Conservation (phyloP, 1,140 invertebrate species). For the Drosophila paulistorum region DNA sequence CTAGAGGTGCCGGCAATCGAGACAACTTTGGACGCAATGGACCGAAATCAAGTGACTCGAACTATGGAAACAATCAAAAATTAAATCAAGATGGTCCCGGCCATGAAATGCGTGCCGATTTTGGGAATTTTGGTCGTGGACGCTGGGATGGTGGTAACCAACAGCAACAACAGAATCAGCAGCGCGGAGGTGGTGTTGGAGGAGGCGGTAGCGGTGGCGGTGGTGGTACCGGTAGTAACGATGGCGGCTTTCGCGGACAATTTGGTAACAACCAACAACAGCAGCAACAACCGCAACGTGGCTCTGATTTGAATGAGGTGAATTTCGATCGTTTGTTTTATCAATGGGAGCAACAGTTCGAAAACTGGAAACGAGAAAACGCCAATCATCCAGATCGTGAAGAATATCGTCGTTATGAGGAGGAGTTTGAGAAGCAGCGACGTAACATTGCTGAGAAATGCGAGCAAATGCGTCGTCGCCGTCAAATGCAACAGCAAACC, state of each 20-base stretch:
- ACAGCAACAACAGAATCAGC: not conserved
- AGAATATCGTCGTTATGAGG: constrained; percentile 92
- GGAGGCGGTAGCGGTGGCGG: not conserved
- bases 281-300: constrained; percentile 24
- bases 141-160: constrained; percentile 24
- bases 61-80: constrained; percentile 10
- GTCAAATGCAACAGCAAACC: constrained; percentile 31
- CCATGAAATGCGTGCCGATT: constrained; percentile 3
- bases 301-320: constrained; percentile 86
- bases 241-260: constrained; percentile 42
- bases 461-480: constrained; percentile 90
- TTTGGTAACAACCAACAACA: constrained; percentile 23
- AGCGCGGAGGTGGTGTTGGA: not conserved
- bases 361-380: constrained; percentile 93
- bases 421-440: constrained; percentile 91
- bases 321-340: constrained; percentile 92
- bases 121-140: constrained; percentile 22
- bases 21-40: constrained; percentile 1
- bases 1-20: not conserved
- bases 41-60: not conserved
- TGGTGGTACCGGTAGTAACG: constrained; percentile 31
- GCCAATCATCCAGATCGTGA: constrained; percentile 92
- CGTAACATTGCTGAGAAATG: constrained; percentile 89
- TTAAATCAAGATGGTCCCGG: constrained; percentile 9
- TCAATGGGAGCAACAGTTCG: constrained; percentile 93